Conservation (phyloP, 2,797 vertebrate species). For the Xiphorhynchus erythropygius region DNA sequence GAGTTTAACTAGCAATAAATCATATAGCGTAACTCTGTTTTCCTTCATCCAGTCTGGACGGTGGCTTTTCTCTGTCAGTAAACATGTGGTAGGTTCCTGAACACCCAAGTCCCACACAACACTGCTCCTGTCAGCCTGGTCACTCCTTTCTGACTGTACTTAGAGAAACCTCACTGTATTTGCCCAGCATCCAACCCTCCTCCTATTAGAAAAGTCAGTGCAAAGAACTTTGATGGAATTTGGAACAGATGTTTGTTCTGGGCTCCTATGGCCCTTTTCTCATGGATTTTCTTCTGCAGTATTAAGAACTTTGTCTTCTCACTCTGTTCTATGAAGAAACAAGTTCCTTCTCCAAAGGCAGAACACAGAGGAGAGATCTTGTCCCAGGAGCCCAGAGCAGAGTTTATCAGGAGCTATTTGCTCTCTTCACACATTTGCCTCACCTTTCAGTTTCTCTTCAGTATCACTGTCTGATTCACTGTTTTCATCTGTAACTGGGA, state of each 20-base stretch:
- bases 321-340: neutral
- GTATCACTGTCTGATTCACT: conserved; percentile 97
- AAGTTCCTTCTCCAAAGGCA: neutral
- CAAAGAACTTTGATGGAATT: neutral
- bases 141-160: neutral
- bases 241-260: neutral
- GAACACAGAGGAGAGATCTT: neutral
- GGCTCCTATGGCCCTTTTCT: neutral
- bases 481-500: conserved; percentile 91
- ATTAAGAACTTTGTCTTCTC: neutral
- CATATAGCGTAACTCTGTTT: neutral
- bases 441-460: conserved; percentile 95
- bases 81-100: neutral
- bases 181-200: neutral
- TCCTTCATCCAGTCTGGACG: neutral
- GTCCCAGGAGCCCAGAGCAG: neutral
- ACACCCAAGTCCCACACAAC: neutral
- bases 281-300: neutral
- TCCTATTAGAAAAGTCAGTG: neutral
- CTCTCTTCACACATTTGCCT: conserved; percentile 1
- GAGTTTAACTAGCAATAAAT: neutral
- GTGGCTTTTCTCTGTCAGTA: neutral
- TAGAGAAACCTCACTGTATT: neutral
- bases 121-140: neutral
- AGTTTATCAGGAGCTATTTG: neutral